Evolutionary conservation across 92 coral and sea anemone species (phyloP).

Genomic region (Zoanthus gigantus): DNA sequence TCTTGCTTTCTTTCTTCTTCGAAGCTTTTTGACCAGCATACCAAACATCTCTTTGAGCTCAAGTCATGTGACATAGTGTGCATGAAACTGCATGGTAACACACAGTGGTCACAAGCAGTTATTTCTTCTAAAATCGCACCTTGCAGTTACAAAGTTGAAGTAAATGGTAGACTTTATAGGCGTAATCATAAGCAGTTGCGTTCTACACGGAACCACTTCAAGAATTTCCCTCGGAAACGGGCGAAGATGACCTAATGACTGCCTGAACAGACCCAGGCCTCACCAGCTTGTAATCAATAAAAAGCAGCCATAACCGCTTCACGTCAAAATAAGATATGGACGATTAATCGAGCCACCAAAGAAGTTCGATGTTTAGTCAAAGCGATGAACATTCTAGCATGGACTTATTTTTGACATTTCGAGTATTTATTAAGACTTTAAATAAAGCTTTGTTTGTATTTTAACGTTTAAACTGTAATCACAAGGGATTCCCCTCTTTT

Average conservation of each 20-base stretch:
- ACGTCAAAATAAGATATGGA: not conserved
- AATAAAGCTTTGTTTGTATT: too few relatives aligned
- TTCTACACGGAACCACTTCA: conserved; percentile 1
- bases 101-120: too few relatives aligned
- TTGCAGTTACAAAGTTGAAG: conserved; percentile 4
- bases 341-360: not conserved
- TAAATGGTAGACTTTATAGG: not conserved
- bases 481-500: too few relatives aligned
- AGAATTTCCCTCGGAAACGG: not conserved
- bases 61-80: too few relatives aligned
- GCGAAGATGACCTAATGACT: not conserved
- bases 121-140: not conserved
- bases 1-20: not conserved
- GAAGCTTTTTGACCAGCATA: too few relatives aligned
- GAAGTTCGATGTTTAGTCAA: not conserved
- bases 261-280: not conserved
- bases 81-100: too few relatives aligned
- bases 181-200: conserved; percentile 13
- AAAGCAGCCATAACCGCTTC: not conserved
- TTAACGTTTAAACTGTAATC: too few relatives aligned
- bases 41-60: too few relatives aligned
- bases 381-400: not conserved
- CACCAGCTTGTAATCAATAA: not conserved
- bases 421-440: too few relatives aligned
- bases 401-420: not conserved